phyloP scores from a whole-genome alignment of 2,113 vertebrate genomes.

The Phyllostomus discolor region DNA sequence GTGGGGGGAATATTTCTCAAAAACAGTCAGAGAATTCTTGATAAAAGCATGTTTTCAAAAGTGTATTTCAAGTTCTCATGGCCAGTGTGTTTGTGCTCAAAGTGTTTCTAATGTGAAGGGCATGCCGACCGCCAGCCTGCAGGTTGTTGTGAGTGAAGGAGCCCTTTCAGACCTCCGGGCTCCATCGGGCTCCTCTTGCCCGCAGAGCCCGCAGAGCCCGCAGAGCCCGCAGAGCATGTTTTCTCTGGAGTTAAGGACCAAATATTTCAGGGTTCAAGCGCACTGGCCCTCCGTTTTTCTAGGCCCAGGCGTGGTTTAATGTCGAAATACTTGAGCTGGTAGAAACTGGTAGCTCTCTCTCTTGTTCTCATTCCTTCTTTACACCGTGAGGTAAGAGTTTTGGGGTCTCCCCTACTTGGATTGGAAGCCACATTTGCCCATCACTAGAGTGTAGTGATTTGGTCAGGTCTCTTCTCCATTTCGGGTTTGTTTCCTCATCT shows the following conservation, averaged over 20 bases:
- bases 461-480: neutral
- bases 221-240: neutral
- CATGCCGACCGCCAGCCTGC: neutral
- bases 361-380: neutral
- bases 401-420: neutral
- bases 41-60: neutral
- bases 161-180: neutral
- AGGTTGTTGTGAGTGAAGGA: neutral
- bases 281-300: neutral
- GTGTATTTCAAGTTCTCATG: neutral
- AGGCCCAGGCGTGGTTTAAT: neutral
- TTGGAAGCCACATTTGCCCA: neutral
- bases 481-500: neutral
- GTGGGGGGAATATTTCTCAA: neutral
- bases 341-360: neutral
- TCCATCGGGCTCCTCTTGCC: neutral
- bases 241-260: neutral
- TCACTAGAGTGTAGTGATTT: neutral
- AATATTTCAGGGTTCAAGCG: neutral
- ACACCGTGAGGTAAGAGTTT: neutral
- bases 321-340: too few relatives aligned
- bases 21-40: neutral
- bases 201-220: too few relatives aligned
- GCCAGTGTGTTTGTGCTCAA: neutral
- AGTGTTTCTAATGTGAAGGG: neutral